These are phyloP conservation scores for Polyploca ridens DNA, from an alignment of 2,888 invertebrate genomes.

Conservation along the genomic window DNA sequence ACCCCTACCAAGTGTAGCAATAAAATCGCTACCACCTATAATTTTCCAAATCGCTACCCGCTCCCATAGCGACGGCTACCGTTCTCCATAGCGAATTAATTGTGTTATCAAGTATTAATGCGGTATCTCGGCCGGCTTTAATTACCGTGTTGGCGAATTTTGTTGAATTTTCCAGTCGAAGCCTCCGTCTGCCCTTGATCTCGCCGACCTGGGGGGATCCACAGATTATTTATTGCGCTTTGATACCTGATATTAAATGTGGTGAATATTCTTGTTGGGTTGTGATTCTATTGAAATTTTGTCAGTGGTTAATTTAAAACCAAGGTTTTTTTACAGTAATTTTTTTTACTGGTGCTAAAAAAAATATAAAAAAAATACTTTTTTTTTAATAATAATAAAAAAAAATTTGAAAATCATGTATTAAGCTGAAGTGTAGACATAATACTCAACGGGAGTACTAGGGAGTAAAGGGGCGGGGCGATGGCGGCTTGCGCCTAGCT, in stretches of 20 bases:
- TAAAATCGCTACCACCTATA: too few relatives aligned
- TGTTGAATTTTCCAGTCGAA: constrained; percentile 10
- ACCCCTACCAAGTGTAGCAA: too few relatives aligned
- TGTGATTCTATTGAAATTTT: too few relatives aligned
- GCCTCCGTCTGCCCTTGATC: constrained; percentile 4
- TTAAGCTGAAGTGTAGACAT: too few relatives aligned
- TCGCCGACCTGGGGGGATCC: neutral
- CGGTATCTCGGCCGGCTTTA: constrained; percentile 67
- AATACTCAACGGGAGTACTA: too few relatives aligned
- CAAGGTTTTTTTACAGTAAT: neutral
- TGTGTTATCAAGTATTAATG: constrained; percentile 84
- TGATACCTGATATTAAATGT: constrained; percentile 2
- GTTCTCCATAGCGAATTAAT: constrained; percentile 66
- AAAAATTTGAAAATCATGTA: too few relatives aligned
- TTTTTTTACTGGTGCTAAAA: too few relatives aligned
- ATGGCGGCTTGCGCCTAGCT: too few relatives aligned
- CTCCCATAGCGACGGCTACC: constrained; percentile 22
- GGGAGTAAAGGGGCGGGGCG: too few relatives aligned
- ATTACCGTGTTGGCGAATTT: constrained; percentile 48
- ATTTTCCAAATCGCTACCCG: constrained; percentile 22
- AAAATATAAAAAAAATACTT: too few relatives aligned
- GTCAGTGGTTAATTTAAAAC: neutral
- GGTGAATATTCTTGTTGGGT: neutral
- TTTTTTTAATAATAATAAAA: too few relatives aligned
- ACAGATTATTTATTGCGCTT: neutral